A percentile compares a stretch with the other conserved stretches of the same genome.
phyloP scores from a whole-genome alignment of 2,797 vertebrate genomes.

The Microhierax caerulescens region DNA sequence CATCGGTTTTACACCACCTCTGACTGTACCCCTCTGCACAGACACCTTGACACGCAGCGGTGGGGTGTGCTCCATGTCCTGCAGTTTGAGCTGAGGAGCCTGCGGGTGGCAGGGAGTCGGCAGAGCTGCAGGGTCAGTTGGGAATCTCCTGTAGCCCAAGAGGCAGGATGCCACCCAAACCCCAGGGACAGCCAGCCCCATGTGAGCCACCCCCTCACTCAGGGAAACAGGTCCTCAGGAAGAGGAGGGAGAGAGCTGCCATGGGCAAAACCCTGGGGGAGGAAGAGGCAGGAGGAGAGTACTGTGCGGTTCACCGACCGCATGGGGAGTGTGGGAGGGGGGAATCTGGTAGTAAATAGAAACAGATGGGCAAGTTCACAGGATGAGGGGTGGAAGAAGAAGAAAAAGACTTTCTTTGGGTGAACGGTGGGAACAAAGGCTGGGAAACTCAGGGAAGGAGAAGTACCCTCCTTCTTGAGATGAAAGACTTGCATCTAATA shows the following conservation, averaged over 20 bases:
- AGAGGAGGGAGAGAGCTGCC: neutral
- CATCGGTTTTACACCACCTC: neutral
- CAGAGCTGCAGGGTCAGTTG: neutral
- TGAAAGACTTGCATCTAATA: neutral
- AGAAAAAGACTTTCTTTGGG: neutral
- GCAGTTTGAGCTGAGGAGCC: accelerated
- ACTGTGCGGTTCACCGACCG: neutral
- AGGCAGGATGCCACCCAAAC: neutral
- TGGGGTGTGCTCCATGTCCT: accelerated
- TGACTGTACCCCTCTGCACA: neutral
- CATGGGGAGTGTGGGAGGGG: neutral
- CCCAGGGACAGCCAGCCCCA: neutral
- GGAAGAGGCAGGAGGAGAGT: neutral
- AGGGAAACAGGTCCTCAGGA: neutral
- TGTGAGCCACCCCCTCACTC: accelerated
- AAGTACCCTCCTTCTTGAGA: neutral
- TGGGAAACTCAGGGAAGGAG: neutral
- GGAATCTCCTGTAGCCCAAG: neutral
- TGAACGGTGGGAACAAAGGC: neutral
- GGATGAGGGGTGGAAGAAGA: neutral
- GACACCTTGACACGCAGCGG: accelerated
- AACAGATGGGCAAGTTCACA: constrained; percentile 4
- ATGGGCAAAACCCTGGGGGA: neutral
- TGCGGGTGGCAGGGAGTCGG: neutral
- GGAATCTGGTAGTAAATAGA: neutral